phyloP scores from a whole-genome alignment of 2,888 invertebrate species.

The Ferrisia virgata region DNA sequence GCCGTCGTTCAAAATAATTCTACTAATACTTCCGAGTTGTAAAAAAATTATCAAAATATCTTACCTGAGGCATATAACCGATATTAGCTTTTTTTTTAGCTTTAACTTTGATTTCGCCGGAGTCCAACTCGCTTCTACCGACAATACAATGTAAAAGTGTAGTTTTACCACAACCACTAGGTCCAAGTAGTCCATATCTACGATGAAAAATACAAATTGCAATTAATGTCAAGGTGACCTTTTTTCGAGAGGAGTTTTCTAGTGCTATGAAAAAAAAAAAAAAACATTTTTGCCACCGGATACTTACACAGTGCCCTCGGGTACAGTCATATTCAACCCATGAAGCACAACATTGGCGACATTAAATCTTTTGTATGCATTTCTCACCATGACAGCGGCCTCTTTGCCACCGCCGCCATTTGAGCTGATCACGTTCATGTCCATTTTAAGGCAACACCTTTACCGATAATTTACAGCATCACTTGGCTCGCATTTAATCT shows the following conservation, averaged over 20 bases:
- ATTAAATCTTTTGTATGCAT: constrained; percentile 51
- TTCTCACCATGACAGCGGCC: constrained; percentile 50
- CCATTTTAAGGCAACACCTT: constrained; percentile 16
- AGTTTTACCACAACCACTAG: constrained; percentile 60
- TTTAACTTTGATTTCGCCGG: constrained; percentile 55
- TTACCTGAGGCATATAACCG: constrained; percentile 61
- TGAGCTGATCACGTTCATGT: constrained; percentile 31
- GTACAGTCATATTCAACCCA: constrained; percentile 56
- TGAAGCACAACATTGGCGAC: constrained; percentile 49
- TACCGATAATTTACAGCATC: neutral
- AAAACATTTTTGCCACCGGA: neutral
- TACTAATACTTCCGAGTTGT: too few species aligned
- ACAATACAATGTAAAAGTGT: constrained; percentile 58
- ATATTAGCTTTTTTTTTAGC: constrained; percentile 52
- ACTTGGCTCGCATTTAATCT: neutral
- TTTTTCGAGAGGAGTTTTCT: too few species aligned
- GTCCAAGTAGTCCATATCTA: constrained; percentile 60
- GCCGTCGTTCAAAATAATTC: too few species aligned
- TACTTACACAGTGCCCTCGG: constrained; percentile 74
- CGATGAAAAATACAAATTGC: constrained; percentile 34
- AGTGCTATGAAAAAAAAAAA: too few species aligned
- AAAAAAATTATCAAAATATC: neutral
- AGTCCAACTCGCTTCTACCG: constrained; percentile 55
- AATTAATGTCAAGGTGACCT: too few species aligned
- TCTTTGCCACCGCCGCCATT: constrained; percentile 40